phyloP scores from a whole-genome alignment of 92 coral and sea anemone species.

The Plumapathes pennacea region DNA sequence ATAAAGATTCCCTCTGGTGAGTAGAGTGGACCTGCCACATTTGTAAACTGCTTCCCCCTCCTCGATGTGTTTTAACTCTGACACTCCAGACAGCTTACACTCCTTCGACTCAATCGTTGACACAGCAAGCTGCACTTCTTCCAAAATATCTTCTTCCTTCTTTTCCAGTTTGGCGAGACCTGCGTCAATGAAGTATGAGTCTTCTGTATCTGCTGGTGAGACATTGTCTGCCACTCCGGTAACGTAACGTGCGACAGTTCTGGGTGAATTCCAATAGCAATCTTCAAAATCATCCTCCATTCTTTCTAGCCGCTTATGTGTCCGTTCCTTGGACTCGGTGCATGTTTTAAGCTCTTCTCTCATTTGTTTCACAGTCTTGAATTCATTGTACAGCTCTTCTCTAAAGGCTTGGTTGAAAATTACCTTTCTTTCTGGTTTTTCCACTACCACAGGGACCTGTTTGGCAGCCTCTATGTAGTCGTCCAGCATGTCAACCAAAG shows the following conservation, averaged over 20 bases:
- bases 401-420: background rate
- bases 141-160: background rate
- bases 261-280: conserved; percentile 4
- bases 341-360: background rate
- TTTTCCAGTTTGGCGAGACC: conserved; percentile 18
- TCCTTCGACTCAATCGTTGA: no score
- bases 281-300: background rate
- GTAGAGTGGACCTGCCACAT: no score
- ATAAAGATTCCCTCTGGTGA: no score
- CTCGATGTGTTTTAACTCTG: no score
- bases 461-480: no score
- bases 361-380: background rate
- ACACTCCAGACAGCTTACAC: no score
- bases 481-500: no score
- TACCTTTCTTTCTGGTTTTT: no score
- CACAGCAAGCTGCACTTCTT: no score
- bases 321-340: no score
- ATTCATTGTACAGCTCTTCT: background rate
- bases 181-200: conserved; percentile 28
- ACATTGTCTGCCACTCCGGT: conserved; percentile 3
- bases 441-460: no score
- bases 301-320: background rate
- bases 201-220: background rate
- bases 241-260: conserved; percentile 9
- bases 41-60: no score